phyloP scores from a whole-genome alignment of 2,113 vertebrate genomes.

The Oriolus oriolus region DNA sequence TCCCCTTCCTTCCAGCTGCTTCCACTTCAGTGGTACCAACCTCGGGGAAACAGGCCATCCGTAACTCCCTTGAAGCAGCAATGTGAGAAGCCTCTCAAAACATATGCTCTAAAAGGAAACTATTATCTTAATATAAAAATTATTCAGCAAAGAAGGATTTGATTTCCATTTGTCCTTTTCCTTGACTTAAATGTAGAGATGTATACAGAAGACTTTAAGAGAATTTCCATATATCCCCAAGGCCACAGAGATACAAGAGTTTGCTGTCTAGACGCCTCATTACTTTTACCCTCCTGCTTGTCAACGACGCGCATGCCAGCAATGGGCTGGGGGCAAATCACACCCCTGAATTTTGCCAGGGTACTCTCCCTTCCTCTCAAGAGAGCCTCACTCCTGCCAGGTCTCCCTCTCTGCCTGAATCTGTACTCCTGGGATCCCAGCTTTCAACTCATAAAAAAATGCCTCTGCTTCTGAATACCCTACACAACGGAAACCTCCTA shows the following conservation, averaged over 20 bases:
- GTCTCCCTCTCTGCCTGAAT: neutral
- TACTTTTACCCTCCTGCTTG: neutral
- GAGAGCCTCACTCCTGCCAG: rapidly evolving
- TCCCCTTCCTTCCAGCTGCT: neutral
- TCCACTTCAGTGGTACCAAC: neutral
- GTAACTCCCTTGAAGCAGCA: neutral
- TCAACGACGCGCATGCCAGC: neutral
- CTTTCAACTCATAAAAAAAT: neutral
- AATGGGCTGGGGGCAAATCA: neutral
- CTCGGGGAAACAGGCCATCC: neutral
- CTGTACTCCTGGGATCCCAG: neutral
- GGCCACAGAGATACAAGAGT: neutral
- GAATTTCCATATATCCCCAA: neutral
- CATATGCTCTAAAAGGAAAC: neutral
- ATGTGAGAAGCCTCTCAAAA: neutral
- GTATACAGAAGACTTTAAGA: neutral
- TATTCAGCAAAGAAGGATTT: neutral
- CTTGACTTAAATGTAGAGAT: neutral
- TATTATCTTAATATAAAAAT: neutral
- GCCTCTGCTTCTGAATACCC: neutral
- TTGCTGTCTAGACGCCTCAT: neutral
- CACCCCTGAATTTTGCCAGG: neutral
- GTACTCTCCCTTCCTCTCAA: neutral
- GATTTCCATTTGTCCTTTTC: neutral
- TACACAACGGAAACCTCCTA: neutral